phyloP scores from a whole-genome alignment of 2,888 invertebrate genomes.

The Orchesella flavescens region DNA sequence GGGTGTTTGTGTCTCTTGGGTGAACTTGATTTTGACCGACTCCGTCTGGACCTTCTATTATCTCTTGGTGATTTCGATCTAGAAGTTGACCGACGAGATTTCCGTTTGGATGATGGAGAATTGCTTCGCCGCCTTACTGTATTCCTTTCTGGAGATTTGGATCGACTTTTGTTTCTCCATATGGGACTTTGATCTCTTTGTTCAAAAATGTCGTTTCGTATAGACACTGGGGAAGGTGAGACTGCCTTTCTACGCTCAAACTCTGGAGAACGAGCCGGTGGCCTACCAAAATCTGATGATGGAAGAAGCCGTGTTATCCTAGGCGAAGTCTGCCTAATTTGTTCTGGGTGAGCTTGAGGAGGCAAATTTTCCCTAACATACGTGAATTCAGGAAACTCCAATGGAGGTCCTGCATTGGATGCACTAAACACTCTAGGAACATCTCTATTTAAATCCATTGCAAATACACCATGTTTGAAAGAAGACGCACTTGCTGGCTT shows the following conservation, averaged over 20 bases:
- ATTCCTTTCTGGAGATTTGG: slow-evolving; percentile 18
- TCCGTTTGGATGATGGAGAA: background rate
- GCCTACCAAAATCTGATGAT: slow-evolving; percentile 21
- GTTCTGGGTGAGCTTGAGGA: background rate
- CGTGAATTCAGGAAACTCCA: slow-evolving; percentile 49
- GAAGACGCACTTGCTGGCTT: background rate
- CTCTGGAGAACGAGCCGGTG: slow-evolving; percentile 19
- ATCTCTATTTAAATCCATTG: slow-evolving; percentile 41
- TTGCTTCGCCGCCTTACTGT: background rate
- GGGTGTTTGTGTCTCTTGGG: background rate
- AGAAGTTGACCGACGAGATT: background rate
- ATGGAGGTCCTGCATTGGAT: background rate
- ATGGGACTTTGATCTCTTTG: background rate
- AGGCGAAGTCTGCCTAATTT: slow-evolving; percentile 1
- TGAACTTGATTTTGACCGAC: slow-evolving; percentile 24
- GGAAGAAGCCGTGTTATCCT: slow-evolving; percentile 31
- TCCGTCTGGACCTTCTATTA: background rate
- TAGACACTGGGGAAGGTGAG: no score
- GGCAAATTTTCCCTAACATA: slow-evolving; percentile 29
- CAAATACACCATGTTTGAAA: slow-evolving; percentile 15
- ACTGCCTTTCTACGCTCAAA: no score
- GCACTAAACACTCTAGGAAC: slow-evolving; percentile 38
- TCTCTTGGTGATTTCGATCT: background rate
- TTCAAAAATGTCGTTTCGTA: no score
- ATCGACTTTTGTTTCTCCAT: background rate